Evolutionary conservation across 2,113 vertebrate species (phyloP).

Genomic region (Crotalus tigris): DNA sequence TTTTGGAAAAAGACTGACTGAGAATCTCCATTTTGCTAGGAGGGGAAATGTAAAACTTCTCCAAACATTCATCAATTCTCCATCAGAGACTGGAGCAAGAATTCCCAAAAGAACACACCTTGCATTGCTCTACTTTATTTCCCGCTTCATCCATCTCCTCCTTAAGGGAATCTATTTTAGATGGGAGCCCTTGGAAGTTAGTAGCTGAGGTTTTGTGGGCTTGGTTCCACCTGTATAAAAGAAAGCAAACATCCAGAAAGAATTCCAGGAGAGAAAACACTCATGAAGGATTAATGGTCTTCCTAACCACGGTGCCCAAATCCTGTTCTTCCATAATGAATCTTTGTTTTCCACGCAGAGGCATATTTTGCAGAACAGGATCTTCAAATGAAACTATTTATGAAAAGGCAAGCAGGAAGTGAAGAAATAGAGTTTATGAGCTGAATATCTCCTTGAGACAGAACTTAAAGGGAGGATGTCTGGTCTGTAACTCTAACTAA

Average conservation of each 20-base stretch:
- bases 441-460: neutral
- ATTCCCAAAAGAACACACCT: slow-evolving; percentile 72
- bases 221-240: slow-evolving; percentile 86
- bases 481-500: neutral
- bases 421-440: neutral
- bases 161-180: slow-evolving; percentile 93
- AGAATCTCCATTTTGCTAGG: neutral
- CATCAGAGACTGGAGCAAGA: neutral
- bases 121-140: slow-evolving; percentile 98
- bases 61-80: neutral
- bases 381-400: neutral
- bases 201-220: slow-evolving; percentile 96
- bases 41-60: neutral
- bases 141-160: slow-evolving; percentile 98
- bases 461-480: too few species aligned
- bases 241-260: neutral
- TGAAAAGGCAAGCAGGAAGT: neutral
- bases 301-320: neutral
- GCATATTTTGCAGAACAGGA: neutral
- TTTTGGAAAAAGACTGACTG: neutral
- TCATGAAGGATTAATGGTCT: neutral
- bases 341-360: neutral
- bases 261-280: neutral
- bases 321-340: neutral
- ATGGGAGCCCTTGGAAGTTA: slow-evolving; percentile 95